phyloP scores from a whole-genome alignment of 1,140 invertebrate species.

The Drosophila obscura region DNA sequence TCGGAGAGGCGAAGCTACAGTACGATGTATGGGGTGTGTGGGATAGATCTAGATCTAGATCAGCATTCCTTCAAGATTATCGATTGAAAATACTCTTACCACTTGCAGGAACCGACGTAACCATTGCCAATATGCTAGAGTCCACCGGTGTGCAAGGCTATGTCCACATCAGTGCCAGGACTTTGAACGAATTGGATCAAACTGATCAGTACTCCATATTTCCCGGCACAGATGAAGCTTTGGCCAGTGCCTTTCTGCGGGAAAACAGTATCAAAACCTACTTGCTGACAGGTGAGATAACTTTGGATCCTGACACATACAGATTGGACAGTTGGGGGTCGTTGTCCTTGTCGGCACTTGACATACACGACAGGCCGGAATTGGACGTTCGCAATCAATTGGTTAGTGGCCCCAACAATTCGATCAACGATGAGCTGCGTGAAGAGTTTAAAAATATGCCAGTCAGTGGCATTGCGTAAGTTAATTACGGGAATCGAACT shows the following conservation, averaged over 20 bases:
- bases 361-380: background rate
- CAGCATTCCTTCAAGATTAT: background rate
- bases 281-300: slow-evolving; percentile 86
- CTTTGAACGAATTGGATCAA: slow-evolving; percentile 88
- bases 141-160: slow-evolving; percentile 93
- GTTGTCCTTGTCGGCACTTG: slow-evolving; percentile 41
- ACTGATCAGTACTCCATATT: slow-evolving; percentile 83
- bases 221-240: slow-evolving; percentile 86
- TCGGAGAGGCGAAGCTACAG: slow-evolving; percentile 97
- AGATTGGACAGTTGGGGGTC: slow-evolving; percentile 37
- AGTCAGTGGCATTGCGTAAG: slow-evolving; percentile 59
- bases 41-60: background rate
- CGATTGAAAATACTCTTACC: background rate
- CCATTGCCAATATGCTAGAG: slow-evolving; percentile 97
- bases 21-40: slow-evolving; percentile 95
- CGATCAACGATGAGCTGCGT: slow-evolving; percentile 2
- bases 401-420: no score
- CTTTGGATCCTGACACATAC: slow-evolving; percentile 42
- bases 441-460: slow-evolving; percentile 68
- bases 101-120: slow-evolving; percentile 87
- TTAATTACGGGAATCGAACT: background rate
- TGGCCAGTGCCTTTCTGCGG: slow-evolving; percentile 87
- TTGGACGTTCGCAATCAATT: no score
- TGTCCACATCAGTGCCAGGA: slow-evolving; percentile 92
- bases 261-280: slow-evolving; percentile 89